Conservation (phyloP, 2,113 vertebrate genomes). For the Salminus brasiliensis region DNA sequence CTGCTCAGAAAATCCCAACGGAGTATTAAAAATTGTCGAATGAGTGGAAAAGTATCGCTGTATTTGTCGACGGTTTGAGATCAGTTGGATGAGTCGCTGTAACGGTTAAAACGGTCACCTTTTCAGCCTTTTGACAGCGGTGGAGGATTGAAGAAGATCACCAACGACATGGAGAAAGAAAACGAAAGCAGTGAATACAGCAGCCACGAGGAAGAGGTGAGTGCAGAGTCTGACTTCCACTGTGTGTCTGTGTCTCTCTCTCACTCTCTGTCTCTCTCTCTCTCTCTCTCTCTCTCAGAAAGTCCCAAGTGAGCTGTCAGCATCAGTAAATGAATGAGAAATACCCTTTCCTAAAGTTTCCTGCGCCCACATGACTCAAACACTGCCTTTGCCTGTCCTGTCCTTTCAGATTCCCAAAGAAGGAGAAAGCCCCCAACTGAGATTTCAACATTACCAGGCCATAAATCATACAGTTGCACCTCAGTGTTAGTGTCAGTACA, state of each 20-base stretch:
- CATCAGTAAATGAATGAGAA: background rate
- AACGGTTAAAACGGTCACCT: background rate
- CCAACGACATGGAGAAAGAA: conserved; percentile 73
- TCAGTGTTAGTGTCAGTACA: no score
- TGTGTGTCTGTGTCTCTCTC: no score
- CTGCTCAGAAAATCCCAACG: background rate
- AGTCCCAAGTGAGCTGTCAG: background rate
- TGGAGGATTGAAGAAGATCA: conserved; percentile 61
- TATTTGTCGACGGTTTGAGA: no score
- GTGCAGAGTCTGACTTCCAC: background rate
- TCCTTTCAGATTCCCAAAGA: no score
- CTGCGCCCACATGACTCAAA: no score
- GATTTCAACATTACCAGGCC: no score
- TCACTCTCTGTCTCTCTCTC: background rate
- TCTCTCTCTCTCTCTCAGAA: background rate
- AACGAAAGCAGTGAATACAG: conserved; percentile 74
- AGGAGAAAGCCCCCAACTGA: no score
- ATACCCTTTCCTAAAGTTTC: background rate
- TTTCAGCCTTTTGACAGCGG: background rate
- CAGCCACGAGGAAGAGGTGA: conserved; percentile 79
- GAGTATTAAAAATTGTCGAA: background rate
- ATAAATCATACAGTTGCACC: no score
- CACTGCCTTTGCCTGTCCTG: no score
- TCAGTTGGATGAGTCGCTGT: background rate
- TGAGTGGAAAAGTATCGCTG: no score